A percentile compares a stretch with the other conserved stretches of the same genome.
phyloP scores from a whole-genome alignment of 2,113 vertebrate species.

The Nesospiza acunhae region DNA sequence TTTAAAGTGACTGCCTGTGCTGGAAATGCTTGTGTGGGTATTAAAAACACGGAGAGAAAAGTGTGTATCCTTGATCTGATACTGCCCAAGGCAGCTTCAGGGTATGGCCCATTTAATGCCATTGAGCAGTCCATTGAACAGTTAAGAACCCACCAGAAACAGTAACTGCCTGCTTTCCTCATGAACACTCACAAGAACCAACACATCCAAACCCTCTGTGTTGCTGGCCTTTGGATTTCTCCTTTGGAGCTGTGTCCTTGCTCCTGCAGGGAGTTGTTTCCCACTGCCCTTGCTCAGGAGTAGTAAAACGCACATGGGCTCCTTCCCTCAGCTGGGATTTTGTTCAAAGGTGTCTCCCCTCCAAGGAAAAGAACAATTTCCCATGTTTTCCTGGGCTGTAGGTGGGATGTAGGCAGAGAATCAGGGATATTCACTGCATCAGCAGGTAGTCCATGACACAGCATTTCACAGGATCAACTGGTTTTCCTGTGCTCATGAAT shows the following conservation, averaged over 20 bases:
- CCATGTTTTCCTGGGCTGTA: background rate
- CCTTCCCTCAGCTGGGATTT: background rate
- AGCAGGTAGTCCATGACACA: background rate
- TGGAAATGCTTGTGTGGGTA: background rate
- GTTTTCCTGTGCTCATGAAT: background rate
- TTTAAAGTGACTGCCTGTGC: constrained; percentile 50
- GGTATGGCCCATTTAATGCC: constrained; percentile 53
- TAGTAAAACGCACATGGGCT: fast-evolving
- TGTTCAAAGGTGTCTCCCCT: background rate
- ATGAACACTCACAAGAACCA: background rate
- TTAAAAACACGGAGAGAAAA: constrained; percentile 3
- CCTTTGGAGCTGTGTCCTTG: background rate
- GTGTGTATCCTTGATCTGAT: background rate
- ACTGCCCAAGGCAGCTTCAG: constrained; percentile 45
- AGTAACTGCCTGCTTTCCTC: background rate
- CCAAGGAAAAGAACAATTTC: background rate
- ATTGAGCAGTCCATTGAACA: constrained; percentile 47
- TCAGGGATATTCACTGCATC: background rate
- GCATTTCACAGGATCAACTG: background rate
- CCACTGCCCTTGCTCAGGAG: fast-evolving
- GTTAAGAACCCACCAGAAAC: constrained; percentile 47
- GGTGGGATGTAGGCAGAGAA: background rate
- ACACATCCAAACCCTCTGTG: background rate
- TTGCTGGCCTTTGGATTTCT: background rate
- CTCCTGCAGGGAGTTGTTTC: background rate